phyloP scores from a whole-genome alignment of 2,113 vertebrate genomes.

The Pteruthius melanotis region DNA sequence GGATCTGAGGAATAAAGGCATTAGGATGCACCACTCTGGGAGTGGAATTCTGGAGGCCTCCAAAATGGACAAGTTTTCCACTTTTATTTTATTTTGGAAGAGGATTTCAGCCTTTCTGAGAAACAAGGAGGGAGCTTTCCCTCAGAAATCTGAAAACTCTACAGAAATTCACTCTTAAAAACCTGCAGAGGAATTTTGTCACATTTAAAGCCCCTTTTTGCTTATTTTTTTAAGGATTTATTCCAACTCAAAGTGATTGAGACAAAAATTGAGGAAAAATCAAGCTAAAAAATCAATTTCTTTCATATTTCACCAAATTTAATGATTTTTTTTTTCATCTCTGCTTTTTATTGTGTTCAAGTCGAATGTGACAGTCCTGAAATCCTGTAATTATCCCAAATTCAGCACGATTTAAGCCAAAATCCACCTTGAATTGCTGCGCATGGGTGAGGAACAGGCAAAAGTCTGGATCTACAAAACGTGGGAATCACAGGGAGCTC shows the following conservation, averaged over 20 bases:
- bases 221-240: not conserved
- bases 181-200: not conserved
- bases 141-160: not conserved
- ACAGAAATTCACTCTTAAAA: not conserved
- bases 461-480: not conserved
- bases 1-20: not conserved
- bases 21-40: not conserved
- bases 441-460: not conserved
- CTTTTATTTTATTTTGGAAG: not conserved
- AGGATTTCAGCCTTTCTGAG: not conserved
- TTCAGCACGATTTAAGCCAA: not conserved
- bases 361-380: not conserved
- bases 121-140: not conserved
- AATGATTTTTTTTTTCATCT: not conserved
- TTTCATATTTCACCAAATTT: not conserved
- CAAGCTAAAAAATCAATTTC: not conserved
- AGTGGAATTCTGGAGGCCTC: not conserved
- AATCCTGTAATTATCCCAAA: not conserved
- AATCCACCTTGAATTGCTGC: not conserved
- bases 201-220: not conserved
- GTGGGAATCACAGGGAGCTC: not conserved
- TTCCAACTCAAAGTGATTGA: not conserved
- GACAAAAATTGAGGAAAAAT: not conserved
- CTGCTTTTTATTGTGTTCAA: not conserved
- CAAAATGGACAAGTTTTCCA: not conserved